These are phyloP conservation scores for Ctenosaura bakeri DNA, from an alignment of 2,797 vertebrate species.

Conservation along the genomic window DNA sequence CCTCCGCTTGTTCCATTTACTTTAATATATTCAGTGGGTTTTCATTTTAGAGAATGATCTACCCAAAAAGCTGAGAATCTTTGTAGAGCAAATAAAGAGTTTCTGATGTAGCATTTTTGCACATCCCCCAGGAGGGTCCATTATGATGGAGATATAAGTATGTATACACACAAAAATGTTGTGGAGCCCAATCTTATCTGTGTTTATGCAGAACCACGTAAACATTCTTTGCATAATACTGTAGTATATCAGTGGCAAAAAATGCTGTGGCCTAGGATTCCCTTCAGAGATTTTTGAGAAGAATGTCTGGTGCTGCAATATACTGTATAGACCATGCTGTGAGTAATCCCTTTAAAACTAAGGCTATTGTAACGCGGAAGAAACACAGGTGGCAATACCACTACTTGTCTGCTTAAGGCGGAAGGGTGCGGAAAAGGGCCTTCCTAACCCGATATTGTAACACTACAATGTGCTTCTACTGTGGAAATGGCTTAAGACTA, in stretches of 20 bases:
- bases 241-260: background rate
- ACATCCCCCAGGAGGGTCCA: background rate
- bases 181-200: too few species aligned
- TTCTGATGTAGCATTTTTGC: background rate
- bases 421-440: too few species aligned
- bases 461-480: too few species aligned
- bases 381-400: too few species aligned
- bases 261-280: background rate
- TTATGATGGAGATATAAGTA: background rate
- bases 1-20: background rate
- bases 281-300: background rate
- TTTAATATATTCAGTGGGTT: slow-evolving; percentile 19
- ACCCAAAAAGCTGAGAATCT: slow-evolving; percentile 46
- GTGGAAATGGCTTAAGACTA: too few species aligned
- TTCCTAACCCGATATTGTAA: too few species aligned
- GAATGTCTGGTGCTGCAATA: too few species aligned
- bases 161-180: background rate
- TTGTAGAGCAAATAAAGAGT: slow-evolving; percentile 20
- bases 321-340: too few species aligned
- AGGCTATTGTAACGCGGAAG: background rate
- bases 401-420: too few species aligned
- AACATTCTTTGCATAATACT: background rate
- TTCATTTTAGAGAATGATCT: slow-evolving; percentile 53
- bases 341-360: background rate
- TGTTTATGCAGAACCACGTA: background rate